A percentile compares a stretch with the other conserved stretches of the same genome.
These are phyloP conservation scores for Pelobates cultripes DNA, from an alignment of 2,797 vertebrate genomes.

Conservation along the genomic window DNA sequence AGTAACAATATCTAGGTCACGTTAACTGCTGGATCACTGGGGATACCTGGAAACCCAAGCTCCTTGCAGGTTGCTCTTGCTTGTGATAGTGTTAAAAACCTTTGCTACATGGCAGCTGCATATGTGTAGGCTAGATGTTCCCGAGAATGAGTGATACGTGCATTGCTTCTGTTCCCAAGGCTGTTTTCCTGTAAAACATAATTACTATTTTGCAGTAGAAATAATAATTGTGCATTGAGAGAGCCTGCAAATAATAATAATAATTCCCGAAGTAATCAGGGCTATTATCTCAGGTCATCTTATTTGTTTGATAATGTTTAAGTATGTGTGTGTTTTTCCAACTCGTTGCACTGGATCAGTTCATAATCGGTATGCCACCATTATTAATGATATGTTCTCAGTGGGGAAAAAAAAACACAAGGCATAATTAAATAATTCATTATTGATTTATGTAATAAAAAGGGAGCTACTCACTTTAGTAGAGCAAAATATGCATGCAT, in stretches of 20 bases:
- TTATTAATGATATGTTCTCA: neutral
- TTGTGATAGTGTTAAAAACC: neutral
- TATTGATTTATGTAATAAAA: no score
- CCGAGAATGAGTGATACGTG: neutral
- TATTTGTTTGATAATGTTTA: conserved; percentile 61
- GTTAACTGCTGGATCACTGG: conserved; percentile 20
- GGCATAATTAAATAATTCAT: neutral
- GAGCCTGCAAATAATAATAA: neutral
- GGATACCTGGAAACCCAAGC: conserved; percentile 25
- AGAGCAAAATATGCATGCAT: no score
- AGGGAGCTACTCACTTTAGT: no score
- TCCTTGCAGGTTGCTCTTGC: neutral
- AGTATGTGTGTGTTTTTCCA: conserved; percentile 53
- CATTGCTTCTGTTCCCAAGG: conserved; percentile 6
- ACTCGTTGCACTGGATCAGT: conserved; percentile 44
- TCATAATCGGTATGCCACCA: conserved; percentile 17
- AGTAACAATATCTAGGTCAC: conserved; percentile 43
- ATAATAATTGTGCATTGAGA: conserved; percentile 6
- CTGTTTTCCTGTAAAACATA: conserved; percentile 3
- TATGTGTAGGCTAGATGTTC: neutral
- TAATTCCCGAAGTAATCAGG: neutral
- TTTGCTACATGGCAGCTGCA: no score
- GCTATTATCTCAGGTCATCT: conserved; percentile 11
- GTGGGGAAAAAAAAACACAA: neutral
- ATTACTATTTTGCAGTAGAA: conserved; percentile 1